Evolutionary conservation across 2,888 invertebrate species (phyloP).

Genomic region (Folsomia candida): DNA sequence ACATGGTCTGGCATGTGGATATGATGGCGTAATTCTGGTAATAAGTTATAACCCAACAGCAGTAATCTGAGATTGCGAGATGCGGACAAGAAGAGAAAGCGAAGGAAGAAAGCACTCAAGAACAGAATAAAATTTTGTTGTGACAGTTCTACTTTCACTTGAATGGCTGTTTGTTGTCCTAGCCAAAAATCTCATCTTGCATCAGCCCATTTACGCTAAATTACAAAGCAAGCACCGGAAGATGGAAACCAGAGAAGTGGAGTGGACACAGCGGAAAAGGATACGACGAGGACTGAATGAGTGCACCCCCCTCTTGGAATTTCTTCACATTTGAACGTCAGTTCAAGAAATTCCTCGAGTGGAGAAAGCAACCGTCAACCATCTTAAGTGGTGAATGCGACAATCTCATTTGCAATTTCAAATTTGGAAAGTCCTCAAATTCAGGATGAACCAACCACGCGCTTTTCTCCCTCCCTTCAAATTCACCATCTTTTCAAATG

Average conservation of each 20-base stretch:
- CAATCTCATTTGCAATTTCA: slow-evolving; percentile 17
- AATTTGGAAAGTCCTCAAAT: slow-evolving; percentile 20
- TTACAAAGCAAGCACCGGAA: slow-evolving; percentile 14
- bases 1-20: background rate
- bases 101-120: slow-evolving; percentile 8
- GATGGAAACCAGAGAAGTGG: slow-evolving; percentile 9
- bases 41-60: background rate
- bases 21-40: background rate
- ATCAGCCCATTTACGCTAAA: slow-evolving; percentile 15
- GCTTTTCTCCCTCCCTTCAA: background rate
- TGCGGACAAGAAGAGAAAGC: background rate
- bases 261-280: slow-evolving; percentile 13
- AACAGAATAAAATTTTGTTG: slow-evolving; percentile 16
- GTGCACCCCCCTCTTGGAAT: too few relatives aligned
- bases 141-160: slow-evolving; percentile 19
- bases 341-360: background rate
- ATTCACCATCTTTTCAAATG: background rate
- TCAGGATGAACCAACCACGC: background rate
- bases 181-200: slow-evolving; percentile 19
- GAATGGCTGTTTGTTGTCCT: slow-evolving; percentile 10
- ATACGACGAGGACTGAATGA: background rate
- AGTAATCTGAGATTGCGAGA: background rate
- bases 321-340: too few relatives aligned
- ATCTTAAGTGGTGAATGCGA: slow-evolving; percentile 3
- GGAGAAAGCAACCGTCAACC: slow-evolving; percentile 6